Conservation (phyloP, 2,797 vertebrate species). For the Myiotriccus ornatus region DNA sequence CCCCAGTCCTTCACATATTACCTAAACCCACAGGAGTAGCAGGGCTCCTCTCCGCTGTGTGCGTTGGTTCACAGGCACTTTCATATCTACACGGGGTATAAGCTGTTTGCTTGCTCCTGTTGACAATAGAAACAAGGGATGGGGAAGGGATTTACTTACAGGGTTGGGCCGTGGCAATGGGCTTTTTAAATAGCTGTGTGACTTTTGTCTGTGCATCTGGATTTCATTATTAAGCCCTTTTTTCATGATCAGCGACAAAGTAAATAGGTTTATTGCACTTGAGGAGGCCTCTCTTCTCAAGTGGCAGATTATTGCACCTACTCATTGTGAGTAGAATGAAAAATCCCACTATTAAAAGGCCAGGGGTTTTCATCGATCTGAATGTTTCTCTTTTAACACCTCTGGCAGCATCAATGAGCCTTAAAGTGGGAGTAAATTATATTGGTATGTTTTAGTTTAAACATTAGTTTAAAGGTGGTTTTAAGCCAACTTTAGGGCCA, state of each 20-base stretch:
- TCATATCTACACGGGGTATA: background rate
- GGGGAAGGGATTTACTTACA: background rate
- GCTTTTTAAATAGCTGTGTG: background rate
- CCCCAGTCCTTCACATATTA: background rate
- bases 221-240: background rate
- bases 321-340: background rate
- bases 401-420: background rate
- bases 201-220: background rate
- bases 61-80: background rate
- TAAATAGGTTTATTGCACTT: constrained; percentile 35
- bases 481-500: background rate
- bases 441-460: constrained; percentile 38
- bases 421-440: constrained; percentile 20
- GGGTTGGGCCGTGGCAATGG: background rate
- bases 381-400: background rate
- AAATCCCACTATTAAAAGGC: background rate
- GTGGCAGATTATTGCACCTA: background rate
- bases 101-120: background rate
- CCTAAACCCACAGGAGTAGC: background rate
- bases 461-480: constrained; percentile 29
- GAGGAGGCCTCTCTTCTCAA: constrained; percentile 20
- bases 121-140: background rate
- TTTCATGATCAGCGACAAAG: background rate
- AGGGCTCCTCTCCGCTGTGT: background rate
- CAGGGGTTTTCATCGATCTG: background rate